Evolutionary conservation across 2,113 vertebrate species (phyloP).

Genomic region (Manacus vitellinus): DNA sequence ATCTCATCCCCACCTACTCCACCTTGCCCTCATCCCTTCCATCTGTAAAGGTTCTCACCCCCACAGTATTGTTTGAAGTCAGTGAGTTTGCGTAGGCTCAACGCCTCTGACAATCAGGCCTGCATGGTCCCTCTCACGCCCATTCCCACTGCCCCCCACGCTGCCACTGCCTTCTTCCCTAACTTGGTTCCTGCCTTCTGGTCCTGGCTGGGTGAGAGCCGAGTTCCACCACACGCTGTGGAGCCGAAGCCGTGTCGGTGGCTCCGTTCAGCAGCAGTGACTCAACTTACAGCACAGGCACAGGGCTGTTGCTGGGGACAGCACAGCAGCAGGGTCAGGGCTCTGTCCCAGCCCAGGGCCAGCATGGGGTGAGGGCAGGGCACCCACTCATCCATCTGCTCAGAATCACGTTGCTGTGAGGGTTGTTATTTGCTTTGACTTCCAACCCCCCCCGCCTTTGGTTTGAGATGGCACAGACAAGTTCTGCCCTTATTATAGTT

Average conservation of each 20-base stretch:
- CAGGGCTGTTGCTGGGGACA: neutral
- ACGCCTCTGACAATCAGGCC: neutral
- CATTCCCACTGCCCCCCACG: neutral
- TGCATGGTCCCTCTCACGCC: neutral
- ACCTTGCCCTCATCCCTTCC: neutral
- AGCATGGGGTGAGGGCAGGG: accelerated
- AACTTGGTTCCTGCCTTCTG: no score
- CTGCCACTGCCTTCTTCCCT: neutral
- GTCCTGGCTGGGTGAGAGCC: neutral
- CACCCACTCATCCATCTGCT: neutral
- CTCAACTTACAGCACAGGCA: neutral
- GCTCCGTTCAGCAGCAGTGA: neutral
- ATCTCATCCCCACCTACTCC: neutral
- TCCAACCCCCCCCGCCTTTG: neutral
- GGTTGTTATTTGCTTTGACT: neutral
- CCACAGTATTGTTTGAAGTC: neutral
- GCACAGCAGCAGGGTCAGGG: neutral
- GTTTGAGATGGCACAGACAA: neutral
- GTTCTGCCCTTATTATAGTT: neutral
- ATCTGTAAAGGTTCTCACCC: neutral
- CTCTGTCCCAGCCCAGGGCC: neutral
- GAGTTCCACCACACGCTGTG: accelerated
- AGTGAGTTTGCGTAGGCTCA: neutral
- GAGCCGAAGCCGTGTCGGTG: accelerated
- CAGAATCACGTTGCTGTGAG: neutral